Evolutionary conservation across 2,888 invertebrate genomes (phyloP).

Genomic region (Nymphalis c-album): DNA sequence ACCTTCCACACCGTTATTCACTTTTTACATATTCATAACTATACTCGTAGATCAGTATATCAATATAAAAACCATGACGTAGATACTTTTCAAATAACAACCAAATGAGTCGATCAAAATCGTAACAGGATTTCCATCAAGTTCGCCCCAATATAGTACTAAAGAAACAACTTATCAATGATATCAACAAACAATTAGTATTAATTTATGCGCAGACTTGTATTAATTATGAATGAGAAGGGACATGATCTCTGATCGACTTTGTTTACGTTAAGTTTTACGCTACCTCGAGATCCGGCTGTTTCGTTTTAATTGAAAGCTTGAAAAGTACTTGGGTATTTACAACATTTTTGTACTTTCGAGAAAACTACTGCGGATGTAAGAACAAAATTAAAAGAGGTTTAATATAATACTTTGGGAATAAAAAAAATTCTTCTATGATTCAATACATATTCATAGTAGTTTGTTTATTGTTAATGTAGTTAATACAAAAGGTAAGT

Average conservation of each 20-base stretch:
- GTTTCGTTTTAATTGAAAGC: slow-evolving; percentile 18
- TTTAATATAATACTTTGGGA: no score
- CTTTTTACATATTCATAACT: slow-evolving; percentile 1
- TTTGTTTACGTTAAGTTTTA: slow-evolving; percentile 19
- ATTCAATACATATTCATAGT: neutral
- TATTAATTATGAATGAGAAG: slow-evolving; percentile 26
- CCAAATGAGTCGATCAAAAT: slow-evolving; percentile 14
- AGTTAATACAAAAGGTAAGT: neutral
- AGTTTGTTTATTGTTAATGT: neutral
- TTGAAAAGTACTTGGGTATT: slow-evolving; percentile 25
- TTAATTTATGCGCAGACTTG: slow-evolving; percentile 30
- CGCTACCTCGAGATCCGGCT: slow-evolving; percentile 20
- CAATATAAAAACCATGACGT: slow-evolving; percentile 17
- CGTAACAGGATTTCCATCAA: neutral
- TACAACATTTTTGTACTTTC: neutral
- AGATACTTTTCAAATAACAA: slow-evolving; percentile 5
- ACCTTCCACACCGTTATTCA: slow-evolving; percentile 9
- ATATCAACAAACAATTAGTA: slow-evolving; percentile 20
- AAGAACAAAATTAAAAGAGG: no score
- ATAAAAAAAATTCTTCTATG: no score
- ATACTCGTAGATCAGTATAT: slow-evolving; percentile 2
- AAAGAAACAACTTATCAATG: slow-evolving; percentile 9
- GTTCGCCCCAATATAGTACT: neutral
- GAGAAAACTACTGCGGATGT: no score
- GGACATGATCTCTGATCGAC: neutral